A percentile compares a stretch with the other conserved stretches of the same genome.
Conservation (phyloP, 1,140 invertebrate genomes). For the Tribolium castaneum region DNA sequence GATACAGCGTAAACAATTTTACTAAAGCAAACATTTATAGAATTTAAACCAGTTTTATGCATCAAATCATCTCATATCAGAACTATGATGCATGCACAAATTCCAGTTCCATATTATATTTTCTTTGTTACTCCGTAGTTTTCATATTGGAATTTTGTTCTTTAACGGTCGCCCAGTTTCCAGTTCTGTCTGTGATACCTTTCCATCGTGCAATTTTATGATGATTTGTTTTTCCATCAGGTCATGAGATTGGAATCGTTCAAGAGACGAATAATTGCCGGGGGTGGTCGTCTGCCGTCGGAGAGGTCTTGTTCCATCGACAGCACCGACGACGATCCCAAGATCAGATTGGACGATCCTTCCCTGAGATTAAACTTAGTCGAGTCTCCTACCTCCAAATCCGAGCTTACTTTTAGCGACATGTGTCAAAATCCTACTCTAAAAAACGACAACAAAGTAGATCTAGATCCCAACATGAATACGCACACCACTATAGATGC, state of each 20-base stretch:
- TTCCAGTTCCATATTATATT: no score
- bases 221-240: slow-evolving; percentile 36
- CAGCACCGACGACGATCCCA: slow-evolving; percentile 61
- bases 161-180: no score
- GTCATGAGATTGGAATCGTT: slow-evolving; percentile 62
- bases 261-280: slow-evolving; percentile 50
- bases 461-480: slow-evolving; percentile 54
- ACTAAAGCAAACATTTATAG: no score
- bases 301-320: slow-evolving; percentile 59
- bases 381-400: slow-evolving; percentile 54
- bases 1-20: no score
- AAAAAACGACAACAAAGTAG: slow-evolving; percentile 40
- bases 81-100: no score
- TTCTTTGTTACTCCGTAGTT: no score
- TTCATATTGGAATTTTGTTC: no score
- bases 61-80: no score
- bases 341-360: slow-evolving; percentile 60
- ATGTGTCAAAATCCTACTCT: slow-evolving; percentile 37
- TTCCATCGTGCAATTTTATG: no score
- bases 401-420: slow-evolving; percentile 53
- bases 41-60: no score
- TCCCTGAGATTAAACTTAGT: slow-evolving; percentile 58
- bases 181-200: no score
- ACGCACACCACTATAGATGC: slow-evolving; percentile 46
- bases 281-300: slow-evolving; percentile 49